Evolutionary conservation across 2,888 invertebrate genomes (phyloP).

Genomic region (Gerris lacustris): DNA sequence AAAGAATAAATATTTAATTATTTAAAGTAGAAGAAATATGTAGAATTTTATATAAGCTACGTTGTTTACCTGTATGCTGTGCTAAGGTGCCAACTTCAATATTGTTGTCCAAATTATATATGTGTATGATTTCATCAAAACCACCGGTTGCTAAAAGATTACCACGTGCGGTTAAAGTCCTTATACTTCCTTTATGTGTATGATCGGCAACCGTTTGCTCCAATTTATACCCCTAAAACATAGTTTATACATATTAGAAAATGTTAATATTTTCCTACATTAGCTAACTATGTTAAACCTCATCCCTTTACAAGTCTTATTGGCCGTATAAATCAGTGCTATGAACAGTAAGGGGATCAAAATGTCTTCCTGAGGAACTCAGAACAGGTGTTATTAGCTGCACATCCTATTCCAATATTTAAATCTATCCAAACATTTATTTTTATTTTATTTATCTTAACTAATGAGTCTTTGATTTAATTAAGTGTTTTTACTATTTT

Average conservation of each 20-base stretch:
- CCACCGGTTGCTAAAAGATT: constrained; percentile 75
- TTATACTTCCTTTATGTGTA: constrained; percentile 69
- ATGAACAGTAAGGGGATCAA: no score
- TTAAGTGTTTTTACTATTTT: no score
- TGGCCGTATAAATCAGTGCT: no score
- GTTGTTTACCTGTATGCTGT: constrained; percentile 55
- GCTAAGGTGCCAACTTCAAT: constrained; percentile 67
- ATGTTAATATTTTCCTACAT: no score
- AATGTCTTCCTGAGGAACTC: no score
- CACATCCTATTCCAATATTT: no score
- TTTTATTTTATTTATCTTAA: no score
- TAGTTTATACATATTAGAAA: background rate
- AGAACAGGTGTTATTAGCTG: no score
- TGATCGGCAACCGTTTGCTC: constrained; percentile 77
- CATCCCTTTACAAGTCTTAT: background rate
- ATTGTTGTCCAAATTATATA: constrained; percentile 68
- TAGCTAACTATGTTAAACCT: background rate
- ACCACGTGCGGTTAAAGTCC: constrained; percentile 50
- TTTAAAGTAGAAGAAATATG: background rate
- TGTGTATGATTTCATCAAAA: constrained; percentile 73
- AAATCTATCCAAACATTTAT: no score
- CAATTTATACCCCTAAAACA: constrained; percentile 44
- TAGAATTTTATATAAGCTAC: background rate
- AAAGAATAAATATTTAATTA: background rate
- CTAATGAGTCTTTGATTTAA: no score